Percentiles rank a stretch among this genome's conserved stretches.
Conservation (phyloP, 2,888 invertebrate species). For the Drosophila mimetica region DNA sequence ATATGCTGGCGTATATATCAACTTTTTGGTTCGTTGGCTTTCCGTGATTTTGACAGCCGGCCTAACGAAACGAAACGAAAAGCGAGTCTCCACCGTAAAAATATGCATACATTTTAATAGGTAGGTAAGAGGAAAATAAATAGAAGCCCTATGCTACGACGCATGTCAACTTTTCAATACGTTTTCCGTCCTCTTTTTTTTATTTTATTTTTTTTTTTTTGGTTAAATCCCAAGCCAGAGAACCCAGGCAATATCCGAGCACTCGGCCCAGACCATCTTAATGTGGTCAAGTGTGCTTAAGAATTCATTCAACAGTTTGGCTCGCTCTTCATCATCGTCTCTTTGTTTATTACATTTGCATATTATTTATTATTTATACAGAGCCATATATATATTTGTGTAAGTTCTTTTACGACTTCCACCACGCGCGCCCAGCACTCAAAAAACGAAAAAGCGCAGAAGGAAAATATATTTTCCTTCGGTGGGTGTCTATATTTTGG, state of each 20-base stretch:
- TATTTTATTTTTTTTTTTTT: background rate
- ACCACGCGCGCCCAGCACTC: conserved; percentile 43
- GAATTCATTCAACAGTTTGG: conserved; percentile 55
- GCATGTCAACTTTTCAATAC: conserved; percentile 36
- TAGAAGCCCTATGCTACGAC: conserved; percentile 17
- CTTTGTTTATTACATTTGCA: conserved; percentile 79
- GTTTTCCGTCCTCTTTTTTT: too few species aligned
- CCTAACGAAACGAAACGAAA: conserved; percentile 39
- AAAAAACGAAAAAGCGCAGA: conserved; percentile 34
- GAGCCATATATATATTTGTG: conserved; percentile 57
- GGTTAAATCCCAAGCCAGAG: conserved; percentile 3
- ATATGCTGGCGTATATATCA: conserved; percentile 48
- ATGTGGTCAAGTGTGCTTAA: conserved; percentile 68
- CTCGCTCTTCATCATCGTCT: conserved; percentile 48
- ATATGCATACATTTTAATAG: conserved; percentile 67
- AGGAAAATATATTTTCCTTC: conserved; percentile 13
- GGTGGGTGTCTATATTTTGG: conserved; percentile 36
- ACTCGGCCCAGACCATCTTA: conserved; percentile 23
- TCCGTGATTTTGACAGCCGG: conserved; percentile 74
- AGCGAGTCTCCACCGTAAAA: conserved; percentile 31
- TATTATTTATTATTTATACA: conserved; percentile 80
- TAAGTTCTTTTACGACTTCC: conserved; percentile 70
- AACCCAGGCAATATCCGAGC: background rate
- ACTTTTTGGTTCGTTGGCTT: conserved; percentile 76
- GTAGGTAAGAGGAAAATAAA: conserved; percentile 36